Evolutionary conservation across 2,797 vertebrate species (phyloP), one percentile per base, ranked within the genome.

Genomic region (Xiphorhynchus erythropygius): DNA sequence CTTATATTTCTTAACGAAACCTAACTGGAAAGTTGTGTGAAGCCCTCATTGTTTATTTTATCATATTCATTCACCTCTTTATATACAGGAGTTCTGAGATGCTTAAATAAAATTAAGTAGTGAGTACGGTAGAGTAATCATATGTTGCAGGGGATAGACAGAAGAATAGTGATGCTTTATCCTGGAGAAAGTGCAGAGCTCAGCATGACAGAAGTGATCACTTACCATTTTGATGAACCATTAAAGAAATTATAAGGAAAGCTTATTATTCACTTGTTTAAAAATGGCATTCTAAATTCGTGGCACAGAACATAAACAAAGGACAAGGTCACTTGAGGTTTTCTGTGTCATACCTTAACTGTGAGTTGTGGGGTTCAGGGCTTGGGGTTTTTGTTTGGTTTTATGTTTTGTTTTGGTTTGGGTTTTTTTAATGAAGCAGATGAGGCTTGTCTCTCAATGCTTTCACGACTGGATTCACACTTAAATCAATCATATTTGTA

Each of bases 341-440:
- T 53, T 41, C 18, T 60, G 18, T 49, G 35, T 56, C 30, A 47
- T 46, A 62, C 4, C 6, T 44, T 73, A n/a, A 47, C 13, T 30
- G 19, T 4, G 6, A 75, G 7, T 76, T 75, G 33, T 52, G 30
- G 32, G 2, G 44, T 70, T 55, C 30, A 22, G 3, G 28, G 4
- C 0, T 0, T 49, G 23, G 13, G 3, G 21, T 3, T 3, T 46
- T 37, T 59, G 18, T 53, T 69, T 18, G 2, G 13, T 11, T 39
- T 35, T 24, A 27, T 69, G 13, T 59, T 56, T 19, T 19, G 23
- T 1, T 47, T 44, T 44, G 19, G 46, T 49, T 49, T 49, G 47
- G 27, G 16, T 18, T 35, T 30, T 71, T 76, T 62, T 12, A 27
- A 17, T 63, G 16, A 60, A 64, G 13, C 13, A 89, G 35, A 32